phyloP scores from a whole-genome alignment of 2,113 vertebrate species.

The Micromys minutus region DNA sequence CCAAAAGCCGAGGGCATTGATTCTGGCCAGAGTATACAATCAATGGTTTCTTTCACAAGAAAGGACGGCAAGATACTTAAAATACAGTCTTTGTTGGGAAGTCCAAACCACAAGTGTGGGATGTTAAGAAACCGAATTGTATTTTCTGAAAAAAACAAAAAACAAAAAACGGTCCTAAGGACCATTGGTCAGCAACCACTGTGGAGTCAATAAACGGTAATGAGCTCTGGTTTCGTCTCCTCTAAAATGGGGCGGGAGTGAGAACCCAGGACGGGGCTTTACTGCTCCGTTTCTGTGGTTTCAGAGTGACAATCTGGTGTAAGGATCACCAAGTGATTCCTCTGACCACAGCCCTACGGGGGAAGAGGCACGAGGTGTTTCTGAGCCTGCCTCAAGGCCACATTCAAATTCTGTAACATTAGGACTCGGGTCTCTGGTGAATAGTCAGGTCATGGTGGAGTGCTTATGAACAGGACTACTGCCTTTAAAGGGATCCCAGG shows the following conservation, averaged over 20 bases:
- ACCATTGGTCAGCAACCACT: background rate
- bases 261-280: background rate
- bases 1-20: background rate
- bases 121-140: background rate
- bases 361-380: background rate
- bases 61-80: conserved; percentile 30
- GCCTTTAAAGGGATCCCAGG: background rate
- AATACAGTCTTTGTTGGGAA: background rate
- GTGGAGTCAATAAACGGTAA: background rate
- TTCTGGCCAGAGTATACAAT: conserved; percentile 11
- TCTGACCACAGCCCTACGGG: background rate
- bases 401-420: background rate
- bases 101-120: conserved; percentile 5
- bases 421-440: background rate
- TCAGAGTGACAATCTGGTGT: background rate
- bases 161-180: background rate
- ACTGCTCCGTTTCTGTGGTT: background rate
- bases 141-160: conserved; percentile 28
- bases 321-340: background rate
- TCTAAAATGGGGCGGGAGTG: background rate
- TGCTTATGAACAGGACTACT: background rate
- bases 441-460: too few relatives aligned
- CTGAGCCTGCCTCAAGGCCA: background rate
- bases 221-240: background rate
- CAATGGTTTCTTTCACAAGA: conserved; percentile 40